Evolutionary conservation across 2,888 invertebrate genomes (phyloP), one percentile per base, ranked within the genome.

Genomic region (Rhagonycha lutea): DNA sequence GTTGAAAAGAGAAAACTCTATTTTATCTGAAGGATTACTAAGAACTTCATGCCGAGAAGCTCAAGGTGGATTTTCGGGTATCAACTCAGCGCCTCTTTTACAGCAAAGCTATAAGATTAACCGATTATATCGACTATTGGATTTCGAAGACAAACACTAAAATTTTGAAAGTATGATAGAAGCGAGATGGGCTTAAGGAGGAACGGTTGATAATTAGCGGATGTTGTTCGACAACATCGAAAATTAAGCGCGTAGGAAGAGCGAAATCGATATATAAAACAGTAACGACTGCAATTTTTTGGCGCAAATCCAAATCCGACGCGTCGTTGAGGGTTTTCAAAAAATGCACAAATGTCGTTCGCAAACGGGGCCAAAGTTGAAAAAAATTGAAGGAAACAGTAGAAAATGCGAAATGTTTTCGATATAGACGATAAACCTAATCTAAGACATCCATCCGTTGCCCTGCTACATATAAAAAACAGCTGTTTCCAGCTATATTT

Each of bases 401-500:
- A 71, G 65, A 72, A 76, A 65, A 65, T 24, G 69, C 73, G 28
- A 65, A 69, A 62, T 70, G 47, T 65, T 61, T 70, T 77, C 69
- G 74, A 77, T 77, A 77, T 77, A 77, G 74, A 77, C 77, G 77
- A 77, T 77, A 77, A 77, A 77, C 72, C 74, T 77, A 77, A 77
- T 77, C 77, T 74, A 72, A 69, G 72, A 77, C 72, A 74, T 65
- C 69, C 77, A 74, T 74, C 77, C 74, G 79, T 60, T 71, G 78
- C 75, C 47, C 47, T 73, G 76, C 63, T 65, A 65, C 75, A 71
- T 73, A 81, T 82, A 82, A 82, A 82, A 82, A 82, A 79, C 82
- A 82, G 81, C 81, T 82, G 82, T 73, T 65, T 79, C 79, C 79
- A 75, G 80, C 80, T 75, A 80, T 82, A 82, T 82, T 81, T 81